These are phyloP conservation scores for Sphaerophoria taeniata DNA, from an alignment of 2,888 invertebrate genomes.

Conservation along the genomic window DNA sequence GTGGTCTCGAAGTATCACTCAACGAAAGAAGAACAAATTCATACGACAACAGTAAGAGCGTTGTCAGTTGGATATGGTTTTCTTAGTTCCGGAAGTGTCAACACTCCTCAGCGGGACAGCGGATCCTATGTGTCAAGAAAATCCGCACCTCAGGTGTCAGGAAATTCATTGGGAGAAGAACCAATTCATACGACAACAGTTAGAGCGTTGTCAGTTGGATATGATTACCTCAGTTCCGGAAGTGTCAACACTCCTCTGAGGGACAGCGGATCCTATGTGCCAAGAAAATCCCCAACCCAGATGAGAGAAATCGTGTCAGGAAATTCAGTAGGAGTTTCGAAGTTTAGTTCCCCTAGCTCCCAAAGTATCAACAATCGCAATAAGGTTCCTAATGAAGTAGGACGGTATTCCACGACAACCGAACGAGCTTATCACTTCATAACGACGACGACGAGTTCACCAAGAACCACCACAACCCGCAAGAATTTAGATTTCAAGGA, in stretches of 20 bases:
- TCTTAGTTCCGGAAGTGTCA: background rate
- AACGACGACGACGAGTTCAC: slow-evolving; percentile 81
- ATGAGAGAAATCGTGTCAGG: background rate
- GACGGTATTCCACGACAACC: background rate
- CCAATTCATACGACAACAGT: background rate
- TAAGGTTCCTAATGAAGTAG: no score
- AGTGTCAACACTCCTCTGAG: background rate
- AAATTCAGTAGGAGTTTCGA: no score
- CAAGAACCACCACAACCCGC: background rate
- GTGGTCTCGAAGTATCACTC: slow-evolving; percentile 12
- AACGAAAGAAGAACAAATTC: background rate
- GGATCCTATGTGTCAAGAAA: no score
- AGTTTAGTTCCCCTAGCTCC: background rate
- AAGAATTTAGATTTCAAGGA: slow-evolving; percentile 77
- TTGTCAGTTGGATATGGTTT: background rate
- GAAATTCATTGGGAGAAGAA: background rate
- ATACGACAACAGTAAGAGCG: background rate
- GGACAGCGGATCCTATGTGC: background rate
- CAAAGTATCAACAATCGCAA: background rate
- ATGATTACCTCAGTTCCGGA: background rate
- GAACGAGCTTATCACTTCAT: slow-evolving; percentile 76
- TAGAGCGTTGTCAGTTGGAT: background rate
- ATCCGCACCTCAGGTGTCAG: no score
- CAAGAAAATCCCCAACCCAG: background rate
- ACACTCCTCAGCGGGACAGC: no score